Evolutionary conservation across 2,113 vertebrate genomes (phyloP).

Genomic region (Phaetusa simplex): DNA sequence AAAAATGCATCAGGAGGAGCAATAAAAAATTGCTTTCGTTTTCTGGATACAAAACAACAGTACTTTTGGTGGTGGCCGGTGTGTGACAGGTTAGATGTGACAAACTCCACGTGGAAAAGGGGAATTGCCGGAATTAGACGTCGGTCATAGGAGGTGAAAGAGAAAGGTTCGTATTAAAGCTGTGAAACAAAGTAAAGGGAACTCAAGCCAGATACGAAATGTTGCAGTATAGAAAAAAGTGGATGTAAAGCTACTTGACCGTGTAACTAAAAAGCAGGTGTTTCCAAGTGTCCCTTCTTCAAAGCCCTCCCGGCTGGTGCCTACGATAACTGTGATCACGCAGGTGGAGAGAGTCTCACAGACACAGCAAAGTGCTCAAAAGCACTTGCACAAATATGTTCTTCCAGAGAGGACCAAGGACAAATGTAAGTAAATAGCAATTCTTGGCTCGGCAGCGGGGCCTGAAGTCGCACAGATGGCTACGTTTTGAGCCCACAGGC

Average conservation of each 20-base stretch:
- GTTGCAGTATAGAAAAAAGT: background rate
- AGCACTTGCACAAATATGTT: slow-evolving; percentile 46
- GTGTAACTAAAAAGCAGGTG: background rate
- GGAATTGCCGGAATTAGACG: background rate
- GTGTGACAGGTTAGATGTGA: background rate
- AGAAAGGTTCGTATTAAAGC: background rate
- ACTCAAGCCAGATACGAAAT: background rate
- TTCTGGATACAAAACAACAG: background rate
- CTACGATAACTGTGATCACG: slow-evolving; percentile 1
- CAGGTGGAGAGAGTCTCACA: slow-evolving; percentile 88
- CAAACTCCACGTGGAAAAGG: background rate
- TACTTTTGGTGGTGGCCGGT: background rate
- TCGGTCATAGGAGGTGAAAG: background rate
- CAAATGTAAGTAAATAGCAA: slow-evolving; percentile 68
- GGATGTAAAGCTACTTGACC: background rate
- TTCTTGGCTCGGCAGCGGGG: slow-evolving; percentile 14
- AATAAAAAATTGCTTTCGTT: background rate
- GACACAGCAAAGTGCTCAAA: slow-evolving; percentile 43
- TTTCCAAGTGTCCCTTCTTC: background rate
- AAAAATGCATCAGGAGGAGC: background rate
- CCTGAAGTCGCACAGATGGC: slow-evolving; percentile 45
- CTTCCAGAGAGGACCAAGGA: slow-evolving; percentile 59
- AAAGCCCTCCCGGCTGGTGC: background rate
- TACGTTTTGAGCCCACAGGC: background rate
- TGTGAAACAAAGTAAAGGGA: background rate